Conservation (phyloP, 2,797 vertebrate species). For the Gymnoscopelus microlampas region DNA sequence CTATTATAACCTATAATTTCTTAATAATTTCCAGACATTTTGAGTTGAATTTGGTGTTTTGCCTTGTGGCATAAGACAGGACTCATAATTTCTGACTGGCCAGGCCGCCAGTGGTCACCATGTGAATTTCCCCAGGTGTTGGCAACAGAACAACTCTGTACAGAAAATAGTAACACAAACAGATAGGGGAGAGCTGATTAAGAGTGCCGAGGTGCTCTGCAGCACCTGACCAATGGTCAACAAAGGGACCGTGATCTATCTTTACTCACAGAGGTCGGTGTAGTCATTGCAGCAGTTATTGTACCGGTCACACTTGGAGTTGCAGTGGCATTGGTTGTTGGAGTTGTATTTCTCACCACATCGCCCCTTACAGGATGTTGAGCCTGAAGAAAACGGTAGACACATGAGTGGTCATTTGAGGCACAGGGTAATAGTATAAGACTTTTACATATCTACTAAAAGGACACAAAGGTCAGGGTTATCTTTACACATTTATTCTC, state of each 20-base stretch:
- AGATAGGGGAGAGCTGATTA: slow-evolving; percentile 15
- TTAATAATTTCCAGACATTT: not conserved
- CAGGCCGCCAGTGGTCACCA: not conserved
- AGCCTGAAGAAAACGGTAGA: slow-evolving; percentile 16
- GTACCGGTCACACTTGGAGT: slow-evolving; percentile 61
- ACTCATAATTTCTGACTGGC: not conserved
- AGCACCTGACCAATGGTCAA: not conserved
- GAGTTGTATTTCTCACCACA: slow-evolving; percentile 67
- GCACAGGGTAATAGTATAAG: not conserved
- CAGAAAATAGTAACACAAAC: slow-evolving; percentile 2
- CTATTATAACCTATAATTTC: not conserved
- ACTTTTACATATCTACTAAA: not conserved
- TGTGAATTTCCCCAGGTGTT: slow-evolving; percentile 63
- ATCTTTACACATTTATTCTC: not conserved
- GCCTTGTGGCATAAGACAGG: not conserved
- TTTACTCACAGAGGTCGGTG: slow-evolving; percentile 46
- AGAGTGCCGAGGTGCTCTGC: not conserved
- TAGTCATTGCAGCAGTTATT: slow-evolving; percentile 75
- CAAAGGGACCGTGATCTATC: not conserved
- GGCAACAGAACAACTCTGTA: not conserved
- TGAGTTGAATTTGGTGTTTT: not conserved
- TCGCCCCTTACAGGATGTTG: slow-evolving; percentile 61
- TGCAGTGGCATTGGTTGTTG: slow-evolving; percentile 74
- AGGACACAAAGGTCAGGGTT: not conserved
- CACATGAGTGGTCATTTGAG: not conserved